A percentile compares a stretch with the other conserved stretches of the same genome.
phyloP scores from a whole-genome alignment of 2,888 invertebrate genomes.

The Ectemnius continuus region DNA sequence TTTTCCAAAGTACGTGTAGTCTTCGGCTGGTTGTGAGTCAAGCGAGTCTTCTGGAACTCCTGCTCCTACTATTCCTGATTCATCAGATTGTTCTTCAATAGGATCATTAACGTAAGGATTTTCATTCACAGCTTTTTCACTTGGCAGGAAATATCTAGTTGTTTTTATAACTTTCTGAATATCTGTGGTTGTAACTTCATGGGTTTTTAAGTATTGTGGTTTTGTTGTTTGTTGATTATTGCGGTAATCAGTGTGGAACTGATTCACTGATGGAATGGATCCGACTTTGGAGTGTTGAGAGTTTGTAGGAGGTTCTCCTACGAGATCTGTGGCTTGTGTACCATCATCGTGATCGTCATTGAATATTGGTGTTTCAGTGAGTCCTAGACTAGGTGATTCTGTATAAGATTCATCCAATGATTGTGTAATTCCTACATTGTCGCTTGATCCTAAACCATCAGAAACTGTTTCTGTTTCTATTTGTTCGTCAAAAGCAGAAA shows the following conservation, averaged over 20 bases:
- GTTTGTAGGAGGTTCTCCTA: neutral
- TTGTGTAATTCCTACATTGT: neutral
- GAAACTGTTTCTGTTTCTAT: neutral
- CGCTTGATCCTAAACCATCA: neutral
- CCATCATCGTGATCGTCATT: neutral
- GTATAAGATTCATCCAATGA: neutral
- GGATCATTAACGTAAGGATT: neutral
- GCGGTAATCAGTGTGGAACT: neutral
- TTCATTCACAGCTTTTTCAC: neutral
- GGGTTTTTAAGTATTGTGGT: slow-evolving; percentile 20
- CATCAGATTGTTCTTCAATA: neutral
- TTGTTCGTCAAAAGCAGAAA: neutral
- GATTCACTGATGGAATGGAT: neutral
- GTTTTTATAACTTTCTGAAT: slow-evolving; percentile 13
- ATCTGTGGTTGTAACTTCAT: slow-evolving; percentile 26
- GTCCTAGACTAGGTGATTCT: neutral
- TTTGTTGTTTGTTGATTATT: neutral
- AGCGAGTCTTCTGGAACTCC: neutral
- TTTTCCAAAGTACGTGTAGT: slow-evolving; percentile 56
- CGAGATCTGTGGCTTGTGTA: neutral
- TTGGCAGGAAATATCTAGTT: slow-evolving; percentile 14
- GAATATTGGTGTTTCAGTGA: neutral
- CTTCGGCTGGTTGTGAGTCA: neutral
- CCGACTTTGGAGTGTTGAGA: neutral
- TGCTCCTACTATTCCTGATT: neutral